phyloP scores from a whole-genome alignment of 2,113 vertebrate species.

The Antidorcas marsupialis region DNA sequence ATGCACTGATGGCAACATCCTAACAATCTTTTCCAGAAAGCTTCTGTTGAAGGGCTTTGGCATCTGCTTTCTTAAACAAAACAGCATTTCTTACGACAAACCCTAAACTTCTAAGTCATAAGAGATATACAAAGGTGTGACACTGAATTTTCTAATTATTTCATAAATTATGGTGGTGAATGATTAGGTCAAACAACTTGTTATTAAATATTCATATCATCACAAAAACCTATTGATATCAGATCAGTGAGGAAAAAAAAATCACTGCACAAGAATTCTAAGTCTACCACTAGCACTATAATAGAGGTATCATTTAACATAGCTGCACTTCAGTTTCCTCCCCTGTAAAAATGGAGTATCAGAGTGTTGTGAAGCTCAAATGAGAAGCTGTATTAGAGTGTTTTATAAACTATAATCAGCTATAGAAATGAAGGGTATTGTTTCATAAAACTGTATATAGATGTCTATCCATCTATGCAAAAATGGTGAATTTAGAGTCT shows the following conservation, averaged over 20 bases:
- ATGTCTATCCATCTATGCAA: neutral
- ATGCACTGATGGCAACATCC: neutral
- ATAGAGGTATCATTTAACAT: neutral
- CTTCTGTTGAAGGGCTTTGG: neutral
- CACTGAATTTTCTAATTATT: slow-evolving; percentile 9
- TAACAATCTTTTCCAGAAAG: slow-evolving; percentile 5
- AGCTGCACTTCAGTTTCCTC: neutral
- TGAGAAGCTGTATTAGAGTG: neutral
- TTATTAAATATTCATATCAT: slow-evolving; percentile 6
- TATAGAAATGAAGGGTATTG: neutral
- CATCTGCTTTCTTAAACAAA: slow-evolving; percentile 17
- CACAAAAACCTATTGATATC: neutral
- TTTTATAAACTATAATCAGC: neutral
- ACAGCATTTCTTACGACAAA: neutral
- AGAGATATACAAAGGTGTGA: neutral
- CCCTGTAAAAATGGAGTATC: neutral
- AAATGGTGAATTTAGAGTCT: neutral
- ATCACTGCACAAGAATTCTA: neutral
- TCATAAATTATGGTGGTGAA: slow-evolving; percentile 1
- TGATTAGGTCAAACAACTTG: neutral
- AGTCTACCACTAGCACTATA: neutral
- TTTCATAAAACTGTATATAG: neutral
- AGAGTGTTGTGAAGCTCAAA: neutral
- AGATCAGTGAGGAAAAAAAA: neutral
- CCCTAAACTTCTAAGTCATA: neutral